Evolutionary conservation across 2,113 vertebrate species (phyloP).

Genomic region (Anser brachyrhynchus): DNA sequence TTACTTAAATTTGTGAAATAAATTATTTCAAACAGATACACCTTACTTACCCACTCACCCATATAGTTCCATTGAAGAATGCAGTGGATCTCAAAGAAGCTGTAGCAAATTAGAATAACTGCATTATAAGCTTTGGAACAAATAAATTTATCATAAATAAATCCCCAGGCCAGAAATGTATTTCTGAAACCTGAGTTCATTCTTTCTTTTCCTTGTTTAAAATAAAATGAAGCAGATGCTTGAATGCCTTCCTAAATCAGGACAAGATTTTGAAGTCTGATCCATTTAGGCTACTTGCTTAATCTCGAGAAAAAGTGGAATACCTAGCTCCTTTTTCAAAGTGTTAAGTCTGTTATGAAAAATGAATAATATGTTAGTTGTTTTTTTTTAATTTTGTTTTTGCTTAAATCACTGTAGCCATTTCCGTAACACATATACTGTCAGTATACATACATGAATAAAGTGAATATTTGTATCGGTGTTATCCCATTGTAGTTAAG

Average conservation of each 20-base stretch:
- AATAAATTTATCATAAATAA: conserved; percentile 47
- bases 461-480: not conserved
- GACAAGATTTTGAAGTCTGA: conserved; percentile 19
- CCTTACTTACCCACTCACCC: not conserved
- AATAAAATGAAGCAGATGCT: conserved; percentile 41
- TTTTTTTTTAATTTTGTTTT: not conserved
- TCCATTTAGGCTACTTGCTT: conserved; percentile 15
- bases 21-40: not conserved
- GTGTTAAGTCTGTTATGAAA: not conserved
- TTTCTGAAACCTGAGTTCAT: not conserved
- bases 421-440: not conserved
- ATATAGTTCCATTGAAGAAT: not conserved
- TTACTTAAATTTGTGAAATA: not conserved
- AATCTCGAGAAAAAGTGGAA: not conserved
- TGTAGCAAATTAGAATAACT: conserved; percentile 10
- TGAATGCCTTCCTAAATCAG: conserved; percentile 51
- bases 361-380: not conserved
- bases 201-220: conserved; percentile 32
- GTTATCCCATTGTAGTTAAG: not conserved
- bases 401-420: not conserved
- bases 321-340: not conserved
- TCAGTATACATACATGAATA: not conserved
- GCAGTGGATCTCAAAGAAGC: not conserved
- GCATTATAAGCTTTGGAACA: conserved; percentile 34
- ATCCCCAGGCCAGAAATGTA: conserved; percentile 28